Base-by-base conservation (phyloP, 2,113 vertebrate genomes). In the Erpornis zantholeuca region DNA sequence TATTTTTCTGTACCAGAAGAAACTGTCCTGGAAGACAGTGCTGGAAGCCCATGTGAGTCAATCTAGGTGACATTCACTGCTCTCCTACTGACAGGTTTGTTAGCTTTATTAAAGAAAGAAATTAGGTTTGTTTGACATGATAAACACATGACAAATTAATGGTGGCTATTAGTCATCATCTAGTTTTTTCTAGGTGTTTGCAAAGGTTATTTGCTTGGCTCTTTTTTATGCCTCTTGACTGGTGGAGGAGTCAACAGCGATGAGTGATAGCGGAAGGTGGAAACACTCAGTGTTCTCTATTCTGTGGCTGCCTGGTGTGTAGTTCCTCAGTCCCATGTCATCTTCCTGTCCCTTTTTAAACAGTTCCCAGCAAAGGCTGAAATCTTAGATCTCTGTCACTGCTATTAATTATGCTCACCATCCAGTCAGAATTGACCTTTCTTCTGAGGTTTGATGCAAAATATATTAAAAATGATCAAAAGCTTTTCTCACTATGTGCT, bases 71-170 rank as follows among this genome's bases (percentile, higher is more conserved):
- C 47, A 47, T 61, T 72, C 57, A 42, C 24, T 53, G 64, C 77
- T 93, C 11, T 88, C 17, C 63, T 81, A 12, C 60, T 66, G 50
- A 73, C 59, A 70, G 40, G 25, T 57, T 47, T 61, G 63, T 92
- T 92, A 88, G 29, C 71, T 29, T 42, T 86, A 16, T 77, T 88
- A 56, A 77, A 66, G 52, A 82, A 77, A 66, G 18, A 84, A 78
- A 94, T 81, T 75, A 83, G 35, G 47, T 90, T 95, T 92, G 60
- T 91, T 82, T 88, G 72, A 88, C 6, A 3, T 60, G 36, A 80
- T 83, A 66, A 81, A 82, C 19, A 38, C 35, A 83, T 81, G 80
- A 64, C 47, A 91, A 94, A 93, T 92, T 81, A 92, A 71, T 63
- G 56, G 64, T 71, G 29, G 60, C 64, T 75, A 68, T 86, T 81